Evolutionary conservation across 2,888 invertebrate genomes (phyloP).

Genomic region (Yponomeuta cagnagella): DNA sequence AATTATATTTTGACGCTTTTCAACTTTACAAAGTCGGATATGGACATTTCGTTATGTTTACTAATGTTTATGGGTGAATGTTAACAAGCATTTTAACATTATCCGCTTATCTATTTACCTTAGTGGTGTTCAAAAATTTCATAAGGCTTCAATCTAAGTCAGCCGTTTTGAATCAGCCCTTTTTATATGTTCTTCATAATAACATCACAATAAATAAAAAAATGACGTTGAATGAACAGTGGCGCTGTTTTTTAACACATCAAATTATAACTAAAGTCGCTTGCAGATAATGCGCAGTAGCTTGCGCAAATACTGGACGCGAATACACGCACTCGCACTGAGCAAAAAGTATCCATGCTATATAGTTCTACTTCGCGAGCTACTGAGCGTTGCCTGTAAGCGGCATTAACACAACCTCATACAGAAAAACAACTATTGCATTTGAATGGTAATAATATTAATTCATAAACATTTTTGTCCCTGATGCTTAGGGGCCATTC

Average conservation of each 20-base stretch:
- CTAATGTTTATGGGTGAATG: background rate
- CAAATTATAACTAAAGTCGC: background rate
- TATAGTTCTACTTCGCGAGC: too few relatives aligned
- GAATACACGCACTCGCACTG: too few relatives aligned
- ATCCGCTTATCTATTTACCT: too few relatives aligned
- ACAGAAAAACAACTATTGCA: constrained; percentile 24
- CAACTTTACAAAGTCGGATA: background rate
- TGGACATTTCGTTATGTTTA: constrained; percentile 7
- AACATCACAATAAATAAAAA: constrained; percentile 57
- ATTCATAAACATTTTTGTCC: constrained; percentile 20
- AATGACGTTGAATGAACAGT: constrained; percentile 38
- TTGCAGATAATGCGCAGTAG: too few relatives aligned
- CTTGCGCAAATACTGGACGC: too few relatives aligned
- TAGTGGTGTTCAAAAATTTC: background rate
- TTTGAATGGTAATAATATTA: constrained; percentile 9
- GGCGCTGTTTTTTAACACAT: constrained; percentile 26
- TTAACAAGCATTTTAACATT: background rate
- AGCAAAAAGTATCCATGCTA: too few relatives aligned
- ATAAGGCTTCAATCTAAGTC: background rate
- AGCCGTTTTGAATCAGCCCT: background rate
- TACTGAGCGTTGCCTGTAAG: too few relatives aligned
- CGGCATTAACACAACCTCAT: constrained; percentile 45
- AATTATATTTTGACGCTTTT: constrained; percentile 18
- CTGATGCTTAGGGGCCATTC: constrained; percentile 18
- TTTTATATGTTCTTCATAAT: constrained; percentile 9